Base-by-base conservation (phyloP, 2,113 vertebrate species). In the Melospiza melodia region DNA sequence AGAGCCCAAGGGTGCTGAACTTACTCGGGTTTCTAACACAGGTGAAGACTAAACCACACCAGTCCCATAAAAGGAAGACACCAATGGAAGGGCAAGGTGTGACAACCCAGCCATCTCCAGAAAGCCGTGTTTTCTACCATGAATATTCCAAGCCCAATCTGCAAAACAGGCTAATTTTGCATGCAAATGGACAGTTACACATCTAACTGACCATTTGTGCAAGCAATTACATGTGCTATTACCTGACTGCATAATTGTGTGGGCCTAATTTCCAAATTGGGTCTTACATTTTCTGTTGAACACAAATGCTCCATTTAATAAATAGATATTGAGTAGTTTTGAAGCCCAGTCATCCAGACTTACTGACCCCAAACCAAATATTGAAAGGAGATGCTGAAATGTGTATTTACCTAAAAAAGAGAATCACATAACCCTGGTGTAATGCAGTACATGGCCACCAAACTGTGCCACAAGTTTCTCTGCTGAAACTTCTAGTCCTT, bases 181-280 rank as follows among this genome's bases (percentile, higher is more conserved):
- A 79, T 67, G 51, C 79, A 92, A 94, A 94, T 27, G 46, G 93
- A 76, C 92, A 93, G 81, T 94, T 94, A 84, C 74, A 89, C 86
- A 90, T 83, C 93, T 86, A 96, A 95, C 76, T 89, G 94, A 91
- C 84, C 96, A 23, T 91, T 89, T 93, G 78, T 79, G 84, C 80
- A 91, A 89, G 92, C 62, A 93, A 94, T 97, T 92, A 97, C 89
- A 90, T 0, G 3, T 67, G 0, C 12, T 1, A 96, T 97, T 97
- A 93, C 90, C 92, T 59, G 76, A 94, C 7, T 67, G 84, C 82
- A 58, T 93, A 95, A 94, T 63, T 75, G 89, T 1, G 18, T 86
- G 81, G 81, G 82, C 76, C 72, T 90, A 67, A 94, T 94, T 94
- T 73, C 95, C 65, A 94, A 96, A 95, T 8, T 27, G 61, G 78